Evolutionary conservation across 2,888 invertebrate genomes (phyloP).

Genomic region (Prosapia bicincta): DNA sequence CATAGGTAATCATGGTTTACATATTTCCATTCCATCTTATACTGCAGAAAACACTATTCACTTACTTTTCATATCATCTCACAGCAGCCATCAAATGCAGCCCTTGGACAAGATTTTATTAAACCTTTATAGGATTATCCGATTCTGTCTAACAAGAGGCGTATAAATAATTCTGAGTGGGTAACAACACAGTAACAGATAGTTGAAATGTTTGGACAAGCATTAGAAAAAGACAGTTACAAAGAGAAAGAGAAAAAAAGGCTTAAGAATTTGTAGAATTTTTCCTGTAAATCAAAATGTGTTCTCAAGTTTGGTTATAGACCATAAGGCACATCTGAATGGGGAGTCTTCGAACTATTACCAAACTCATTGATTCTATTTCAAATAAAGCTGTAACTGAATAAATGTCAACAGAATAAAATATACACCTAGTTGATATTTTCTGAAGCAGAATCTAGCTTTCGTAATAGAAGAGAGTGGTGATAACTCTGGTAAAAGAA

Average conservation of each 20-base stretch:
- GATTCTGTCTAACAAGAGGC: constrained; percentile 10
- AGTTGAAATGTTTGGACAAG: constrained; percentile 4
- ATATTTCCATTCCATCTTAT: constrained; percentile 7
- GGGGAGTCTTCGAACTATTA: too few species aligned
- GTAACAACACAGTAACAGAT: not conserved
- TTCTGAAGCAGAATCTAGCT: too few species aligned
- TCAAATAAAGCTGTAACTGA: too few species aligned
- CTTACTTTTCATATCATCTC: constrained; percentile 7
- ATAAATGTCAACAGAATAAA: too few species aligned
- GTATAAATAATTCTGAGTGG: not conserved
- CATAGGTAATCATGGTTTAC: constrained; percentile 7
- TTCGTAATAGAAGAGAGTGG: not conserved
- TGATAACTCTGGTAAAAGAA: not conserved
- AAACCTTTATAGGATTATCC: constrained; percentile 12
- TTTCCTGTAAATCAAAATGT: constrained; percentile 12
- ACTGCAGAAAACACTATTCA: constrained; percentile 12
- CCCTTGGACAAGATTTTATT: too few species aligned
- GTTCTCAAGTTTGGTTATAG: constrained; percentile 6
- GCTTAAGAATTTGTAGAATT: constrained; percentile 8
- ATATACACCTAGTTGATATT: too few species aligned
- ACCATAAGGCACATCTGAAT: not conserved
- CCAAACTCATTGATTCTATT: too few species aligned
- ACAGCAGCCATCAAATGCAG: constrained; percentile 15
- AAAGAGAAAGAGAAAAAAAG: constrained; percentile 1
- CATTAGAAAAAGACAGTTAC: constrained; percentile 8